Percentiles rank a stretch among this genome's conserved stretches.
These are phyloP conservation scores for Parazoanthus swiftii DNA, from an alignment of 92 coral and sea anemone genomes.

Conservation along the genomic window DNA sequence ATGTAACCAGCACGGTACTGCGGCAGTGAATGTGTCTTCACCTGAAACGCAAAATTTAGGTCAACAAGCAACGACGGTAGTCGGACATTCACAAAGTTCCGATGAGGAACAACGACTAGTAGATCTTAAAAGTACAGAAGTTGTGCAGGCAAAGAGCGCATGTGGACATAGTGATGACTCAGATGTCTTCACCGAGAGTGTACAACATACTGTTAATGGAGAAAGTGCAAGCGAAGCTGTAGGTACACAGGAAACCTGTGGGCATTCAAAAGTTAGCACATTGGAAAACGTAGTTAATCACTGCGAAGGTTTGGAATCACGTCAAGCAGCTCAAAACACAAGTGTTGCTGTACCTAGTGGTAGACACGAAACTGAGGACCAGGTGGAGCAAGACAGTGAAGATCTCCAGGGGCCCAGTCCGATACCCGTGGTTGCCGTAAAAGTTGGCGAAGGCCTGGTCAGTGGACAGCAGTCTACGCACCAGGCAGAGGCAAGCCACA, in stretches of 20 bases:
- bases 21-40: background rate
- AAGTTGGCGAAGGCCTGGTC: background rate
- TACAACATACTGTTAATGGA: background rate
- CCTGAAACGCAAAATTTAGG: background rate
- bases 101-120: background rate
- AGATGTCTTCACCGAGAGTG: background rate
- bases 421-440: background rate
- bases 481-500: background rate
- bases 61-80: background rate
- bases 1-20: background rate
- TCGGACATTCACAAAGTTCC: background rate
- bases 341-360: constrained; percentile 4
- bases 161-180: background rate
- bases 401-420: background rate
- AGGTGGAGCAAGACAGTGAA: background rate
- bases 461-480: background rate
- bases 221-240: background rate
- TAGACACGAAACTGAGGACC: constrained; percentile 1
- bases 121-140: background rate
- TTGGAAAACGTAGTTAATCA: constrained; percentile 21
- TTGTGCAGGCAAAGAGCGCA: background rate
- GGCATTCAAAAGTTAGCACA: background rate
- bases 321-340: background rate
- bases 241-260: background rate
- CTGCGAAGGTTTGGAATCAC: background rate